Evolutionary conservation across 2,888 invertebrate genomes (phyloP).

Genomic region (Panorpa germanica): DNA sequence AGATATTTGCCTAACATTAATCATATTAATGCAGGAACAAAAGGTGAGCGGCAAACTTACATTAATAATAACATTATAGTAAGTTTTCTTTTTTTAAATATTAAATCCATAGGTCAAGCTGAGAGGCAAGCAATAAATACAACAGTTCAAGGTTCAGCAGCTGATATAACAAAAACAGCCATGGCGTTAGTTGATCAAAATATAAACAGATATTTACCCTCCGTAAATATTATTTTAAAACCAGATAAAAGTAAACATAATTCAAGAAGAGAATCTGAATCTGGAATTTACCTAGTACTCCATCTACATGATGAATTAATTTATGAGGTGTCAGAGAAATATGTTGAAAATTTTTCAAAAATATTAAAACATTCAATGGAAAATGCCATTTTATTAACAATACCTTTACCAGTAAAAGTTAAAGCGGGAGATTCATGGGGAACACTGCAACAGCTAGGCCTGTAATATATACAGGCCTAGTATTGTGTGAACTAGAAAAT

Average conservation of each 20-base stretch:
- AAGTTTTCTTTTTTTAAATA: slow-evolving; percentile 4
- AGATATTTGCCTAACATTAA: slow-evolving; percentile 61
- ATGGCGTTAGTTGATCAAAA: slow-evolving; percentile 58
- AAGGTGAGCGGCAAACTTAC: slow-evolving; percentile 28
- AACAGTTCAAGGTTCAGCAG: slow-evolving; percentile 89
- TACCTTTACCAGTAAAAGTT: slow-evolving; percentile 78
- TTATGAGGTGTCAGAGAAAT: slow-evolving; percentile 57
- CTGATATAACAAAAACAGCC: slow-evolving; percentile 85
- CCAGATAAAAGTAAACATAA: slow-evolving; percentile 2
- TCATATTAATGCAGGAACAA: slow-evolving; percentile 33
- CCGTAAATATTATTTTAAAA: slow-evolving; percentile 10
- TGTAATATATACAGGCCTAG: no score
- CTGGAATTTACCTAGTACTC: slow-evolving; percentile 49
- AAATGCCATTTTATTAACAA: slow-evolving; percentile 43
- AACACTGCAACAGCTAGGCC: slow-evolving; percentile 23
- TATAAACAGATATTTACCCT: slow-evolving; percentile 26
- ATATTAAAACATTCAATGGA: slow-evolving; percentile 69
- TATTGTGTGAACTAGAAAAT: no score
- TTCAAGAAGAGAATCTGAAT: slow-evolving; percentile 13
- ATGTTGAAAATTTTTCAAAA: slow-evolving; percentile 33
- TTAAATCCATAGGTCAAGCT: slow-evolving; percentile 40
- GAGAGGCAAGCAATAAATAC: slow-evolving; percentile 96
- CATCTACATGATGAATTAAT: slow-evolving; percentile 95
- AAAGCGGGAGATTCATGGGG: slow-evolving; percentile 75
- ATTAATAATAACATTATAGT: not conserved